Evolutionary conservation across 30 jellyfish, hydroid and myxozoan species (phyloP).

Genomic region (Sanderia malayensis): DNA sequence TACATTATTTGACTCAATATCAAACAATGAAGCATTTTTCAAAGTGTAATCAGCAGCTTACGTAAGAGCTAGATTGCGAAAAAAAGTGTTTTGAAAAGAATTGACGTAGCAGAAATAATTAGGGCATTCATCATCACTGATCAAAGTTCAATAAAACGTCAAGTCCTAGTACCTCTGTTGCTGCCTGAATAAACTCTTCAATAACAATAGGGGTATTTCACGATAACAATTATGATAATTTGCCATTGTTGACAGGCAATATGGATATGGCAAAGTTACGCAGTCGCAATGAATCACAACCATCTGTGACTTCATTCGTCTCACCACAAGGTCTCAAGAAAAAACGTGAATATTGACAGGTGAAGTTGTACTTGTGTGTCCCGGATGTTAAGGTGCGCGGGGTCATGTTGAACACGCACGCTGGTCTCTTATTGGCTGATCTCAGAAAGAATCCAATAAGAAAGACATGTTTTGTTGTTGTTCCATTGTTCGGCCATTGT

Average conservation of each 20-base stretch:
- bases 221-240: neutral
- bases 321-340: slow-evolving; percentile 60
- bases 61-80: too few relatives aligned
- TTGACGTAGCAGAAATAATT: too few relatives aligned
- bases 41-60: too few relatives aligned
- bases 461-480: slow-evolving; percentile 47
- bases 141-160: too few relatives aligned
- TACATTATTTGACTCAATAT: too few relatives aligned
- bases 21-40: too few relatives aligned
- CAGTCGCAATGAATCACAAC: neutral
- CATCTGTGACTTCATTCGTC: slow-evolving; percentile 9
- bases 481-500: slow-evolving; percentile 22
- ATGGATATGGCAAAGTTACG: too few relatives aligned
- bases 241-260: neutral
- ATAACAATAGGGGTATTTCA: too few relatives aligned
- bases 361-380: slow-evolving; percentile 57
- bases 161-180: neutral
- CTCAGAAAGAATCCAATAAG: slow-evolving; percentile 31
- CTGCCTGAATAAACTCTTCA: neutral
- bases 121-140: too few relatives aligned
- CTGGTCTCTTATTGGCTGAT: slow-evolving; percentile 30
- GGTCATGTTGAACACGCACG: neutral
- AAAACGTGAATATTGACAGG: slow-evolving; percentile 55
- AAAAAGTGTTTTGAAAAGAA: too few relatives aligned
- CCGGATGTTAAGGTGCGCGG: slow-evolving; percentile 38